Conservation (phyloP, 2,888 invertebrate genomes). For the Protonemura montana region DNA sequence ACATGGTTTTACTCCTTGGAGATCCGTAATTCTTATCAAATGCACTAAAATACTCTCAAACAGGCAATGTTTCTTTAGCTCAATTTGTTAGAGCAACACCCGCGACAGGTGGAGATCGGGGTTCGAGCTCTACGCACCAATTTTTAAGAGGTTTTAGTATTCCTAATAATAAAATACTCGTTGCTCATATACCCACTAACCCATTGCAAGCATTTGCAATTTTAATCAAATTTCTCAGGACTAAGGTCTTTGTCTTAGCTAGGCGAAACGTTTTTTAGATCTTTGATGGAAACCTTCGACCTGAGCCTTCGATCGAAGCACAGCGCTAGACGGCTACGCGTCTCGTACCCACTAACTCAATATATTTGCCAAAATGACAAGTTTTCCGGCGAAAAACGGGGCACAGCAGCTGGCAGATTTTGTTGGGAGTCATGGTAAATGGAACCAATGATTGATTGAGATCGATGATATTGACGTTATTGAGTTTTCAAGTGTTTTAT, state of each 20-base stretch:
- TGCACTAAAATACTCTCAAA: no score
- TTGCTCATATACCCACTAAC: no score
- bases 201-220: no score
- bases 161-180: no score
- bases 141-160: no score
- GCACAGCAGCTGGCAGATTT: background rate
- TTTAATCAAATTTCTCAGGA: no score
- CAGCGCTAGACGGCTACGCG: background rate
- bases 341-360: background rate
- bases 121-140: no score
- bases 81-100: no score
- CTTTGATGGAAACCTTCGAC: background rate
- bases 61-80: no score
- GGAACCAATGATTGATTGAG: background rate
- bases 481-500: slow-evolving; percentile 12
- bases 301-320: background rate
- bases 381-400: background rate
- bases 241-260: background rate
- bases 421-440: background rate
- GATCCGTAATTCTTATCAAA: no score
- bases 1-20: no score
- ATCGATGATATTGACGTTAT: background rate
- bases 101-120: no score
- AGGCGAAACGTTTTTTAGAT: background rate
- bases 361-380: background rate